These are phyloP conservation scores for Dorcus parallelipipedus DNA, from an alignment of 2,888 invertebrate species.

Conservation along the genomic window DNA sequence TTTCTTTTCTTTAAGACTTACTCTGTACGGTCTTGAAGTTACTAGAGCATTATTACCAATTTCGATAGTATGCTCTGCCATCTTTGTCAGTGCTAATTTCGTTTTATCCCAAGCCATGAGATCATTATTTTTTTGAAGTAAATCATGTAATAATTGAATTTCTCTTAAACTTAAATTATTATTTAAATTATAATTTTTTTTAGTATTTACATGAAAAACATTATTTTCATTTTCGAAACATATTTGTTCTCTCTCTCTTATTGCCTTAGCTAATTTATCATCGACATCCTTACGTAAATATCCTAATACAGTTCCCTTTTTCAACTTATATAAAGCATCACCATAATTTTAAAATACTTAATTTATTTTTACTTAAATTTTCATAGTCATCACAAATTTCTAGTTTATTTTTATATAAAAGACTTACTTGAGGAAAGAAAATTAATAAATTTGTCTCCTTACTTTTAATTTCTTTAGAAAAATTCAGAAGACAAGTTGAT, in stretches of 20 bases:
- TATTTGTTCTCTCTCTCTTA: too few species aligned
- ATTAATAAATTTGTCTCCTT: neutral
- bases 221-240: neutral
- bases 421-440: neutral
- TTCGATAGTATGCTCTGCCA: neutral
- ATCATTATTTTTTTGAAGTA: neutral
- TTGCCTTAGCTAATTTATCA: too few species aligned
- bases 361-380: too few species aligned
- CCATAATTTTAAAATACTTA: too few species aligned
- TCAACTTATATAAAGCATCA: too few species aligned
- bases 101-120: neutral
- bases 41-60: neutral
- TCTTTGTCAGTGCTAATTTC: neutral
- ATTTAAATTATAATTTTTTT: neutral
- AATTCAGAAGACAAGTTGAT: neutral
- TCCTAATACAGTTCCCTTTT: too few species aligned
- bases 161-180: neutral
- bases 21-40: neutral
- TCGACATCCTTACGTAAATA: too few species aligned
- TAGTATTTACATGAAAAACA: neutral
- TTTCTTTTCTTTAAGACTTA: neutral
- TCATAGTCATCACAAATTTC: too few species aligned
- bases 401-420: too few species aligned
- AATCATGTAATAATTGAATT: neutral
- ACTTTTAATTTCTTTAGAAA: neutral